phyloP scores from a whole-genome alignment of 2,888 invertebrate genomes.

The Andrena haemorrhoa region DNA sequence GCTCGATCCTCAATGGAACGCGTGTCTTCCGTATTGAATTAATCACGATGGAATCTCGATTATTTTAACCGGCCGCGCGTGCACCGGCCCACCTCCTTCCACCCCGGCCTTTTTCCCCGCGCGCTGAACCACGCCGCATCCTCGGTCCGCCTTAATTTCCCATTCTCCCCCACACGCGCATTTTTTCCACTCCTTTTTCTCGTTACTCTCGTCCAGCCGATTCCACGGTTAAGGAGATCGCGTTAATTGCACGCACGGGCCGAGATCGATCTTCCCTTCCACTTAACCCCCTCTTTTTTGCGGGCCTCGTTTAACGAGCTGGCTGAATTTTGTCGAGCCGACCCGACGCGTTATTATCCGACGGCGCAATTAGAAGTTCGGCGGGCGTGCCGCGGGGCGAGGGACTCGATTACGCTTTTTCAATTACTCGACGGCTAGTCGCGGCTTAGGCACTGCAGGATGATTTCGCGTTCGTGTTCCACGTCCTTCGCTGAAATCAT shows the following conservation, averaged over 20 bases:
- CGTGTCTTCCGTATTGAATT: conserved; percentile 60
- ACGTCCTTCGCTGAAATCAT: conserved; percentile 36
- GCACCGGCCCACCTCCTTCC: background rate
- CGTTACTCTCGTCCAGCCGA: conserved; percentile 6
- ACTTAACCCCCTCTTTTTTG: background rate
- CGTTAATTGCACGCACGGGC: conserved; percentile 38
- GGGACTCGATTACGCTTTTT: background rate
- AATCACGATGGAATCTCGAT: conserved; percentile 58
- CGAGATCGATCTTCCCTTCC: conserved; percentile 13
- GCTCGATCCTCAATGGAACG: conserved; percentile 52
- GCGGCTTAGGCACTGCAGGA: background rate
- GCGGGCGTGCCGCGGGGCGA: background rate
- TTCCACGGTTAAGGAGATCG: background rate
- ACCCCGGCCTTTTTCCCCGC: background rate
- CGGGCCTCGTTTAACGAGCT: background rate
- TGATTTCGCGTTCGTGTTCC: conserved; percentile 8
- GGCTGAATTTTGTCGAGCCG: background rate
- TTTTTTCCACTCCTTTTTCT: background rate
- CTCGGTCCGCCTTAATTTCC: background rate
- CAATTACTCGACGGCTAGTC: background rate
- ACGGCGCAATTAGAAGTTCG: background rate
- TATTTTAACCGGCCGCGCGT: conserved; percentile 52
- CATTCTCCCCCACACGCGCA: background rate
- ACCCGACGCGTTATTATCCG: background rate
- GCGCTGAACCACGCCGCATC: background rate